phyloP scores from a whole-genome alignment of 2,888 invertebrate species.

The Andrena fulva region DNA sequence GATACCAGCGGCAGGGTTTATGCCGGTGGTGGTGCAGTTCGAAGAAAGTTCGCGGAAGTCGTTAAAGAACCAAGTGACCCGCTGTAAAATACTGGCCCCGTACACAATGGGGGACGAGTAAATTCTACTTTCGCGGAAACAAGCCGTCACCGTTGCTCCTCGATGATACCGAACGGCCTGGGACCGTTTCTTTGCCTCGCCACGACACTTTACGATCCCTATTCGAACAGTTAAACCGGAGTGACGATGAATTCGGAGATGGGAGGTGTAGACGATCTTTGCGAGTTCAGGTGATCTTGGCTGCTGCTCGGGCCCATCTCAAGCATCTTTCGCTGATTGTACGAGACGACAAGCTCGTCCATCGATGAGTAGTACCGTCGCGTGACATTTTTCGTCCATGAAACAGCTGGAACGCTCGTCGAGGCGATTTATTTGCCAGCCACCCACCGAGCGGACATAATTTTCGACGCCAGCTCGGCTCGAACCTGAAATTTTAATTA shows the following conservation, averaged over 20 bases:
- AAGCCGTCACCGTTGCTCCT: conserved; percentile 10
- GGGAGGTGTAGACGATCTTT: not conserved
- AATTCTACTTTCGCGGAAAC: conserved; percentile 17
- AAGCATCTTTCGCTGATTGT: no score
- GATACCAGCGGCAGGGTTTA: conserved; percentile 42
- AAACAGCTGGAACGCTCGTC: conserved; percentile 16
- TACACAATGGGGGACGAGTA: conserved; percentile 27
- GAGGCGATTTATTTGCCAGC: conserved; percentile 20
- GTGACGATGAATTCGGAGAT: not conserved
- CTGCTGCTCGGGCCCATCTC: no score
- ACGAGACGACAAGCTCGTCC: not conserved
- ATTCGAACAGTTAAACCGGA: conserved; percentile 4
- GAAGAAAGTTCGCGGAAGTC: conserved; percentile 60
- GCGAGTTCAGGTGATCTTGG: not conserved
- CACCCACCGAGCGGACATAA: conserved; percentile 17
- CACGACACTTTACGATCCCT: not conserved
- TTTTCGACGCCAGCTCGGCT: conserved; percentile 14
- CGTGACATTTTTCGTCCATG: conserved; percentile 18
- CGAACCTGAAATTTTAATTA: conserved; percentile 47
- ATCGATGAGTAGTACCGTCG: not conserved
- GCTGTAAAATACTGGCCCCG: conserved; percentile 48
- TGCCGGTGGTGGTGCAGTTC: conserved; percentile 31
- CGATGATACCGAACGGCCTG: not conserved
- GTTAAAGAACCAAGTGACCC: conserved; percentile 64
- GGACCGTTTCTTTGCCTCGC: not conserved